A percentile compares a stretch with the other conserved stretches of the same genome.
Conservation (phyloP, 2,113 vertebrate species). For the Collichthys lucidus region DNA sequence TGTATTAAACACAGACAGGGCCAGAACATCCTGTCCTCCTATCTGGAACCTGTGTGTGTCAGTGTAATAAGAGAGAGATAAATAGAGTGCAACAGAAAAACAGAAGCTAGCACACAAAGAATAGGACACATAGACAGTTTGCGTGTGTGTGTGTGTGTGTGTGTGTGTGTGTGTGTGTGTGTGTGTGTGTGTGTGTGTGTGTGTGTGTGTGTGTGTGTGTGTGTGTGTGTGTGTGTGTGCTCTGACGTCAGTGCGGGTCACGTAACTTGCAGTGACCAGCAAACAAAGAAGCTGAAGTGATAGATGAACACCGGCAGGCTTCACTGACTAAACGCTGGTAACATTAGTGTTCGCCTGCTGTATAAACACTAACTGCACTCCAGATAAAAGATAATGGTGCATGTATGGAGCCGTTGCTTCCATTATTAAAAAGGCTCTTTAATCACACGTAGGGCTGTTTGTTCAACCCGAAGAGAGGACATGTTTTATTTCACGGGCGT, state of each 20-base stretch:
- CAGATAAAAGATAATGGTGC: constrained; percentile 36
- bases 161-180: neutral
- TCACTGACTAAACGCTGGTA: constrained; percentile 41
- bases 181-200: neutral
- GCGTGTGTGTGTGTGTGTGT: neutral
- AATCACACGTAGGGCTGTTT: constrained; percentile 30
- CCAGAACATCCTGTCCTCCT: constrained; percentile 54
- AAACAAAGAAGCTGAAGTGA: constrained; percentile 55
- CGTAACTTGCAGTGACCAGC: constrained; percentile 43
- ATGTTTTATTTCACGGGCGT: neutral
- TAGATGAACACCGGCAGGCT: constrained; percentile 50
- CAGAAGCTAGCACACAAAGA: neutral
- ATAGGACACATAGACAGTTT: neutral
- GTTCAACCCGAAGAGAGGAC: neutral
- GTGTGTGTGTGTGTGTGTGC: neutral
- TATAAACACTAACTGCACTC: constrained; percentile 37
- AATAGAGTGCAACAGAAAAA: neutral
- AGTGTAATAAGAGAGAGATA: constrained; percentile 1
- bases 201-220: neutral
- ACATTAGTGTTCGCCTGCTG: constrained; percentile 33
- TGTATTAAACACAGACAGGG: constrained; percentile 29
- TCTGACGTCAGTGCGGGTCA: constrained; percentile 25
- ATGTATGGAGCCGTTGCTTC: constrained; percentile 5
- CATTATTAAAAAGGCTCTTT: constrained; percentile 37
- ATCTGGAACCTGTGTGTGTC: constrained; percentile 18